A percentile compares a stretch with the other conserved stretches of the same genome.
Evolutionary conservation across 1,140 invertebrate species (phyloP).

Genomic region (Whitmania pigra): DNA sequence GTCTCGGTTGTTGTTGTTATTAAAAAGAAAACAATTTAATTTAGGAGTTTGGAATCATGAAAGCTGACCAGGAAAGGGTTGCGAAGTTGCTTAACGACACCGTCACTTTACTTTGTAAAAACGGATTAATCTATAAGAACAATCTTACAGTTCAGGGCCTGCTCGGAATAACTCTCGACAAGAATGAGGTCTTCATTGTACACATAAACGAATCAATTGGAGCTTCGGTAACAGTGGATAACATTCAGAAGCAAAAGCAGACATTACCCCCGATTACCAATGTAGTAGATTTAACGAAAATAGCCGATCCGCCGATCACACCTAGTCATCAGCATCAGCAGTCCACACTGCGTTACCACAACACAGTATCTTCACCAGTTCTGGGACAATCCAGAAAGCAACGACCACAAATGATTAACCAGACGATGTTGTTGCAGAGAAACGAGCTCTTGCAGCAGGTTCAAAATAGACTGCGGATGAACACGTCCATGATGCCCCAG

Average conservation of each 20-base stretch:
- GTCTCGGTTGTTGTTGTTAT: no score
- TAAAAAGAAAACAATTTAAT: no score
- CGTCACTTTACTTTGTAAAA: conserved; percentile 24
- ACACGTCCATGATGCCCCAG: no score
- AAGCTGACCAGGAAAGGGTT: conserved; percentile 24
- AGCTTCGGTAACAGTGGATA: neutral
- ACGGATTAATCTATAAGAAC: conserved; percentile 21
- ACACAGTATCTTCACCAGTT: neutral
- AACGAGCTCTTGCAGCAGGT: neutral
- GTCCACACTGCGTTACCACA: neutral
- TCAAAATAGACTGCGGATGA: neutral
- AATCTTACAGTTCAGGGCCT: conserved; percentile 24
- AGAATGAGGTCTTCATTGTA: conserved; percentile 24
- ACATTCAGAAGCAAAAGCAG: neutral
- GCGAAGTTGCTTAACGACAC: conserved; percentile 23
- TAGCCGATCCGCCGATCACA: neutral
- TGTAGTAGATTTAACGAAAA: conserved; percentile 2
- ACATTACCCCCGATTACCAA: neutral
- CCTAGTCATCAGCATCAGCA: neutral
- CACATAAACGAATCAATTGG: conserved; percentile 23
- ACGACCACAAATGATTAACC: neutral
- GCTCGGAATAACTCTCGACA: conserved; percentile 24
- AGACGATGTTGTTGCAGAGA: neutral
- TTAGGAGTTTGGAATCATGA: conserved; percentile 17
- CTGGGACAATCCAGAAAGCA: conserved; percentile 1